Evolutionary conservation across 2,113 vertebrate genomes (phyloP).

Genomic region (Paraplagusia blochii): DNA sequence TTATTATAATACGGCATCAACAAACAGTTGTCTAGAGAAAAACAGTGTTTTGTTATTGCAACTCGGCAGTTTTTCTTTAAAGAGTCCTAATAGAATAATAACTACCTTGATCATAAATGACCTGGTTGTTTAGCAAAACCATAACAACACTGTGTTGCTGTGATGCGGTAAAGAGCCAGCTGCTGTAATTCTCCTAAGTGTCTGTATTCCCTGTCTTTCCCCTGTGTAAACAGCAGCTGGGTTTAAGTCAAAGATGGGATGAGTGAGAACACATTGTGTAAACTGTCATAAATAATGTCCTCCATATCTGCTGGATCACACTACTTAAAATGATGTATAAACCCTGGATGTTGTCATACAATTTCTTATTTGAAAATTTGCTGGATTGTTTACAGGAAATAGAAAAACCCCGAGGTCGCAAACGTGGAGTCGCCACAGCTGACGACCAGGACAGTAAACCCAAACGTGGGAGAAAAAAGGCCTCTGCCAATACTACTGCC

Average conservation of each 20-base stretch:
- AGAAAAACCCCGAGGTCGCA: conserved; percentile 91
- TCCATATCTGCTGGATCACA: neutral
- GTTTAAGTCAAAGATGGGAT: conserved; percentile 10
- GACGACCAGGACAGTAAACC: conserved; percentile 88
- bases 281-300: conserved; percentile 7
- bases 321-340: too few species aligned
- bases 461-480: conserved; percentile 89
- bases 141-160: conserved; percentile 23
- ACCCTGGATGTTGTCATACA: too few species aligned
- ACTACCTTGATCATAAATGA: neutral
- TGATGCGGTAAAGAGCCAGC: conserved; percentile 20
- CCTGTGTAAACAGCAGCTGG: conserved; percentile 47
- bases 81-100: too few species aligned
- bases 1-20: neutral
- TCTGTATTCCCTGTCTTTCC: conserved; percentile 37
- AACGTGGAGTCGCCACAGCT: conserved; percentile 78
- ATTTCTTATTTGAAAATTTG: too few species aligned
- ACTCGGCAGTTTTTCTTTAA: too few species aligned
- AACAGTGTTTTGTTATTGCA: too few species aligned
- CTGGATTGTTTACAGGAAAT: conserved; percentile 75
- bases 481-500: conserved; percentile 58
- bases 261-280: conserved; percentile 14
- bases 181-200: conserved; percentile 19
- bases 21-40: neutral
- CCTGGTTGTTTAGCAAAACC: neutral